These are phyloP conservation scores for Hemaris fuciformis DNA, from an alignment of 2,888 invertebrate genomes.

Conservation along the genomic window DNA sequence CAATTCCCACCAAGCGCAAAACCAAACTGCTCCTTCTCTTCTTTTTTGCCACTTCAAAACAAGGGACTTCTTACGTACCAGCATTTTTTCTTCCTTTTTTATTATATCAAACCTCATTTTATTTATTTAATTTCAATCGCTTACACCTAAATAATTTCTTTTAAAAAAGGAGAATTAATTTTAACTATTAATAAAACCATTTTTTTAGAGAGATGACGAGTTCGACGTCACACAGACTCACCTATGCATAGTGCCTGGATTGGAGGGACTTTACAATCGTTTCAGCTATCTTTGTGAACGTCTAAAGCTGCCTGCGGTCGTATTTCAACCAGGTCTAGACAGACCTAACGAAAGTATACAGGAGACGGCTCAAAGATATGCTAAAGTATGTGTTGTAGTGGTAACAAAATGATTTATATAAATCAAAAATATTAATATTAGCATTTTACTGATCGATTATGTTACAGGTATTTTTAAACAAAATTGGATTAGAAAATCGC, in stretches of 20 bases:
- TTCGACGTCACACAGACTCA: slow-evolving; percentile 37
- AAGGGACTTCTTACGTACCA: too few species aligned
- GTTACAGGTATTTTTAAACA: slow-evolving; percentile 40
- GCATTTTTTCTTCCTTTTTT: too few species aligned
- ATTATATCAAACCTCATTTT: too few species aligned
- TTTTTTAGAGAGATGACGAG: slow-evolving; percentile 46
- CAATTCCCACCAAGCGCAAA: too few species aligned
- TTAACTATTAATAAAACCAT: too few species aligned
- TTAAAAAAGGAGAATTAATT: too few species aligned
- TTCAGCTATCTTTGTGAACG: slow-evolving; percentile 43
- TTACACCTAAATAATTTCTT: too few species aligned
- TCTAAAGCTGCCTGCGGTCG: slow-evolving; percentile 49
- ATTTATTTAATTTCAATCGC: too few species aligned
- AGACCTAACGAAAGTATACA: slow-evolving; percentile 34
- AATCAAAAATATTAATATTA: not conserved
- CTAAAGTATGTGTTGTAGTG: slow-evolving; percentile 35
- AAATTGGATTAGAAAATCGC: slow-evolving; percentile 27
- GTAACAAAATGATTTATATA: not conserved
- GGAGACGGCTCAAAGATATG: slow-evolving; percentile 41
- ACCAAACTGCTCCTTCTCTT: too few species aligned
- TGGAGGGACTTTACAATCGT: slow-evolving; percentile 48
- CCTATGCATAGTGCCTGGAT: slow-evolving; percentile 49
- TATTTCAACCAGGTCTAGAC: slow-evolving; percentile 52
- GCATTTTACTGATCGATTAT: not conserved
- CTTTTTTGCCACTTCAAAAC: too few species aligned